These are phyloP conservation scores for Taphrorychus bicolor DNA, from an alignment of 2,888 invertebrate genomes.

Conservation along the genomic window DNA sequence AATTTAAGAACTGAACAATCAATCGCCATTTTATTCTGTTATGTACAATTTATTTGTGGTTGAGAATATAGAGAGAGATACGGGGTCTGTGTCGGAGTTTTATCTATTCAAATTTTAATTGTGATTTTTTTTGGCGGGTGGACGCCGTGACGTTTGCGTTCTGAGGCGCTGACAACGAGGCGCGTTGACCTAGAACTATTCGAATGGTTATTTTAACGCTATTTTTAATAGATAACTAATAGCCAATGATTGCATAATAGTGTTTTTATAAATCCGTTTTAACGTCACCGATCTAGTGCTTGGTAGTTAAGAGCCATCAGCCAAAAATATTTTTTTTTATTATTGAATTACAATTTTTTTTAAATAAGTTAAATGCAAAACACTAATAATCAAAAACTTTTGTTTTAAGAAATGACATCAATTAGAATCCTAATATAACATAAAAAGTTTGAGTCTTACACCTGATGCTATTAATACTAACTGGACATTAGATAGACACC, in stretches of 20 bases:
- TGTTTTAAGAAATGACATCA: too few species aligned
- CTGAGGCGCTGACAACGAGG: conserved; percentile 11
- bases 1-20: conserved; percentile 27
- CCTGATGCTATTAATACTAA: too few species aligned
- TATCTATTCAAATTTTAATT: conserved; percentile 19
- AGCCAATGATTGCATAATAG: conserved; percentile 1
- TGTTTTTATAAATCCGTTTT: background rate
- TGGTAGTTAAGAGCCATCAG: background rate
- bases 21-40: conserved; percentile 19
- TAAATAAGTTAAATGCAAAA: too few species aligned
- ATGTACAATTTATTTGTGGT: conserved; percentile 20
- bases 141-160: background rate
- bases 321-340: background rate
- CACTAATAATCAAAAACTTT: too few species aligned
- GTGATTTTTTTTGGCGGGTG: conserved; percentile 15
- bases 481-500: too few species aligned
- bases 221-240: conserved; percentile 4
- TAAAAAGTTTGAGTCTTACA: too few species aligned
- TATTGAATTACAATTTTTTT: background rate
- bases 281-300: background rate
- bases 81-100: conserved; percentile 5
- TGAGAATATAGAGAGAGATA: conserved; percentile 11
- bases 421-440: too few species aligned
- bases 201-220: background rate
- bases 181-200: conserved; percentile 10